These are phyloP conservation scores for Rhorus exstirpatorius DNA, from an alignment of 2,888 invertebrate genomes.

Conservation along the genomic window DNA sequence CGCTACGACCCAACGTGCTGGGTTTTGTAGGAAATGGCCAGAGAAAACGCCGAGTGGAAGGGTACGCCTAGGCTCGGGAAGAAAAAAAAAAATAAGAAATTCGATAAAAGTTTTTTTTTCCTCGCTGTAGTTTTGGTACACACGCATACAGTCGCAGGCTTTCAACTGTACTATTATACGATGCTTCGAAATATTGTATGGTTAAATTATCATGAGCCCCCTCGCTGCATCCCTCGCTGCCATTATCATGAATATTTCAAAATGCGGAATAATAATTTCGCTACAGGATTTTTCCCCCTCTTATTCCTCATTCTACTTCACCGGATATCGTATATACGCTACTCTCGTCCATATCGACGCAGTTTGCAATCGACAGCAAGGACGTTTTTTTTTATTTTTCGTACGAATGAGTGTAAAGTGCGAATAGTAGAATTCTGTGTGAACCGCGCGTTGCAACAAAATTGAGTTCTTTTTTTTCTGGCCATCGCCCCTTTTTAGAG, in stretches of 20 bases:
- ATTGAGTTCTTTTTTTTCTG: background rate
- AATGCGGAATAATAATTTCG: constrained; percentile 64
- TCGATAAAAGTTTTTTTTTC: constrained; percentile 54
- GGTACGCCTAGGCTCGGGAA: constrained; percentile 29
- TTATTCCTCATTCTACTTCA: constrained; percentile 28
- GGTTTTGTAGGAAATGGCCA: constrained; percentile 6
- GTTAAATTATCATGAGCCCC: constrained; percentile 56
- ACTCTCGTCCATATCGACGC: constrained; percentile 14
- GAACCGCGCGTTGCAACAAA: background rate
- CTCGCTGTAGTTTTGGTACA: constrained; percentile 35
- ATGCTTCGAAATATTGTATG: constrained; percentile 63
- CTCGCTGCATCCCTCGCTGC: constrained; percentile 19
- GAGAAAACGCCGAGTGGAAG: constrained; percentile 29
- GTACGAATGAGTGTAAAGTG: background rate
- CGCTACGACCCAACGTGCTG: constrained; percentile 14
- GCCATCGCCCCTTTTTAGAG: background rate
- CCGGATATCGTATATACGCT: constrained; percentile 38
- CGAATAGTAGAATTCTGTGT: background rate
- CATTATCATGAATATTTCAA: constrained; percentile 68
- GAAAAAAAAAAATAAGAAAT: constrained; percentile 46
- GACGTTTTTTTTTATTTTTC: constrained; percentile 9
- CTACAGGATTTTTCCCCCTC: constrained; percentile 26
- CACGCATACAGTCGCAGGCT: constrained; percentile 23
- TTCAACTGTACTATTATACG: constrained; percentile 37
- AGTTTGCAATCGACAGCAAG: constrained; percentile 12